Evolutionary conservation across 2,888 invertebrate species (phyloP), one percentile per base, ranked within the genome.

Genomic region (Galerucella nymphaeae): DNA sequence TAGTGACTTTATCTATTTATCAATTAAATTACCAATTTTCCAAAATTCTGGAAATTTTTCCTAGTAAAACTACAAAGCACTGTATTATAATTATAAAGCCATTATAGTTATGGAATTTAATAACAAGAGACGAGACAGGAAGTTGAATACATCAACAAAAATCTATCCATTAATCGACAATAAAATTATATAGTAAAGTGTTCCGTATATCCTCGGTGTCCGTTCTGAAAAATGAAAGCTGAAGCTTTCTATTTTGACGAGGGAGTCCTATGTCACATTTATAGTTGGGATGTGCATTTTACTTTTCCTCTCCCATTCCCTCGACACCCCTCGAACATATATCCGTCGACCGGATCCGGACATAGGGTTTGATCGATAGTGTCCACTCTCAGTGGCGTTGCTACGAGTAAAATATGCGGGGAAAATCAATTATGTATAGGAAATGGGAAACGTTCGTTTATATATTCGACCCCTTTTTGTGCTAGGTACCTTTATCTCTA

Each of bases 281-380:
- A 72, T 73, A 73, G 73, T 70, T 73, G 67, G 70, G 66, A 67
- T 66, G 73, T 73, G 73, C 61, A 67, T 66, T 73, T 63, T 48
- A 69, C 72, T 50, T 55, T 10, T 55, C 71, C 61, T 55, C 55
- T 66, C 61, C 41, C 58, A 16, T n/a, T 79, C 77, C 81, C 81
- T 62, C 50, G 9, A 30, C 67, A 11, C 50, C 78, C 80, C 82
- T 80, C 81, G 42, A 42, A 42, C 18, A 62, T 62, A 78, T 79
- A 76, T 76, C 77, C 78, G 61, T 42, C 42, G 76, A 75, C 78
- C 68, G 72, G 77, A 79, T 82, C 82, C 82, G 84, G 83, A 82
- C 83, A 83, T 67, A 61, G 82, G 83, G 84, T 84, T 85, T 85
- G 88, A 87, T 87, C 86, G 84, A 85, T 84, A 84, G 83, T 84